phyloP scores from a whole-genome alignment of 2,888 invertebrate genomes.

The Nemotelus pantherinus region DNA sequence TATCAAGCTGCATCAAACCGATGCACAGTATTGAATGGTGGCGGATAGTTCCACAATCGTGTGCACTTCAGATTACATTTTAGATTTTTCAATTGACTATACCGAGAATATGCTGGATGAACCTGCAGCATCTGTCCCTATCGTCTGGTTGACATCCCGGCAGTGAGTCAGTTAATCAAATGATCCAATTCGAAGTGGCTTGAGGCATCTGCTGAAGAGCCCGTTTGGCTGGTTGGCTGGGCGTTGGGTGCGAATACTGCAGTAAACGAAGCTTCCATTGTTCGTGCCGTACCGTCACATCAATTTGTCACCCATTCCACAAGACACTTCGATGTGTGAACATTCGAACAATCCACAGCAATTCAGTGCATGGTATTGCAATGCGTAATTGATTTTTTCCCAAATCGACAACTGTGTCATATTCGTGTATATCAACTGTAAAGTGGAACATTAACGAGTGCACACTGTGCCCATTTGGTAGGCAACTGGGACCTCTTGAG shows the following conservation, averaged over 20 bases:
- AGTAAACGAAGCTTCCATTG: neutral
- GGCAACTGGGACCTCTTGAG: too few species aligned
- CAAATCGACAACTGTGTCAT: conserved; percentile 41
- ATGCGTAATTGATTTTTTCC: conserved; percentile 36
- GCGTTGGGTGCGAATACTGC: neutral
- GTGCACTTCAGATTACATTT: conserved; percentile 35
- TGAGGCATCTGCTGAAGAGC: neutral
- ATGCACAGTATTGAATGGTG: neutral
- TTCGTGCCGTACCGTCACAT: conserved; percentile 28
- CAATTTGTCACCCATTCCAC: conserved; percentile 35
- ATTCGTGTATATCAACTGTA: conserved; percentile 17
- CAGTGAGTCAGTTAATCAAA: conserved; percentile 38
- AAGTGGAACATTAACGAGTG: conserved; percentile 7
- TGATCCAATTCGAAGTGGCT: conserved; percentile 33
- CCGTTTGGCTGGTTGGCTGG: neutral
- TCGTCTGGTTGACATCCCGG: conserved; percentile 32
- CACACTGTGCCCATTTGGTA: neutral
- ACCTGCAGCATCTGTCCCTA: conserved; percentile 20
- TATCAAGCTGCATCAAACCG: neutral
- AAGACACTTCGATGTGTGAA: conserved; percentile 5
- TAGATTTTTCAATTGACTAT: conserved; percentile 39
- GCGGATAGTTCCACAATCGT: neutral
- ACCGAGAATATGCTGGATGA: conserved; percentile 14
- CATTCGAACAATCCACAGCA: conserved; percentile 31
- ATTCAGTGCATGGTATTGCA: conserved; percentile 22